These are phyloP conservation scores for Phymorhynchus buccinoides DNA, from an alignment of 1,140 invertebrate species.

Conservation along the genomic window DNA sequence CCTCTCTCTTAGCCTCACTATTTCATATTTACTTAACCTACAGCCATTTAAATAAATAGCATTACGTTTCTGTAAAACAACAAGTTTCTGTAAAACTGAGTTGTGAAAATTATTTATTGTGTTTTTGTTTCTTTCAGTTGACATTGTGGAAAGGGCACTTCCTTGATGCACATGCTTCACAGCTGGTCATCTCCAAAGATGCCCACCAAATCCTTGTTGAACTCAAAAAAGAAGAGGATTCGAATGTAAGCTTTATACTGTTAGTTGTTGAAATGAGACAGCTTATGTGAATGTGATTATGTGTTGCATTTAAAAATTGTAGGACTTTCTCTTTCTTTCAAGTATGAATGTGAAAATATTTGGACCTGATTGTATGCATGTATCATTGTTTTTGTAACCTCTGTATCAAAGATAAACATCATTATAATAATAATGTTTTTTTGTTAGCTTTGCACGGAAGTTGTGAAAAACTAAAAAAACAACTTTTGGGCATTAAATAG, in stretches of 20 bases:
- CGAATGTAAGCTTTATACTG: conserved; percentile 34
- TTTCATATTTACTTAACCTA: too few relatives aligned
- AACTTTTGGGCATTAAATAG: too few relatives aligned
- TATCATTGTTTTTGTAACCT: too few relatives aligned
- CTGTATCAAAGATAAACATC: too few relatives aligned
- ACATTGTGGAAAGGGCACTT: too few relatives aligned
- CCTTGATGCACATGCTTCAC: conserved; percentile 49
- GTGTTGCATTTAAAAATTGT: neutral
- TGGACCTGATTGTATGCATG: too few relatives aligned
- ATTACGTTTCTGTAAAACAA: neutral
- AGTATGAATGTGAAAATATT: neutral
- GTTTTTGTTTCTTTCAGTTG: too few relatives aligned
- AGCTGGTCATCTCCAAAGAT: conserved; percentile 47
- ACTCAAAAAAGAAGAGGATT: conserved; percentile 26
- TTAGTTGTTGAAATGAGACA: neutral
- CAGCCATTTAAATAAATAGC: neutral
- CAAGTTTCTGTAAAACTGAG: too few relatives aligned
- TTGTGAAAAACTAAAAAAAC: too few relatives aligned
- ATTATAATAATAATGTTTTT: too few relatives aligned
- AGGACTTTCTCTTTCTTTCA: neutral
- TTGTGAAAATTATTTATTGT: neutral
- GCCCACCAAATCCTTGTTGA: conserved; percentile 41
- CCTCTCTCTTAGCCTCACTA: too few relatives aligned
- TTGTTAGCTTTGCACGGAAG: too few relatives aligned
- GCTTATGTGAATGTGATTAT: neutral